phyloP scores from a whole-genome alignment of 2,113 vertebrate species.

The Alethe diademata region DNA sequence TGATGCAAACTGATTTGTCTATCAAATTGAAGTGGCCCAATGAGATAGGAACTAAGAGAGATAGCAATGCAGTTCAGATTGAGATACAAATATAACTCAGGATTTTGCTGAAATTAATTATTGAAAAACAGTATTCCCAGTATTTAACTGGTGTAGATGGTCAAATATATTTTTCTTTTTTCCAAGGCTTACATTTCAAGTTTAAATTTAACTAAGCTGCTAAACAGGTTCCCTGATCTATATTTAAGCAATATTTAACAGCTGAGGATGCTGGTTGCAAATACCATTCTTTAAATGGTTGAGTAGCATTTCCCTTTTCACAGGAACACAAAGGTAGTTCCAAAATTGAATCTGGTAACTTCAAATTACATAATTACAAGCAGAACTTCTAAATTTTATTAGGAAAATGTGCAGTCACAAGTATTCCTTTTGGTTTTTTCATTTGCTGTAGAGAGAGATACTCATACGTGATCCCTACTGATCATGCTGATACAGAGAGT shows the following conservation, averaged over 20 bases:
- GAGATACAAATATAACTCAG: not conserved
- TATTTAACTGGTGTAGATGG: not conserved
- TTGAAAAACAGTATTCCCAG: not conserved
- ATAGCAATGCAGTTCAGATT: not conserved
- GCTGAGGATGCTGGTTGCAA: not conserved
- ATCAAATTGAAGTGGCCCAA: not conserved
- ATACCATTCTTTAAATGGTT: not conserved
- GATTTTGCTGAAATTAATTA: not conserved
- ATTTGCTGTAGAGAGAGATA: not conserved
- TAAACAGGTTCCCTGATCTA: slow-evolving; percentile 1
- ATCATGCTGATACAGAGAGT: not conserved
- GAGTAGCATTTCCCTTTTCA: not conserved
- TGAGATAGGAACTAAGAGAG: not conserved
- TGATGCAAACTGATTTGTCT: not conserved
- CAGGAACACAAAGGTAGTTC: not conserved
- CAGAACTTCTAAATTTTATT: not conserved
- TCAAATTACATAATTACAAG: not conserved
- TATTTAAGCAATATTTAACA: slow-evolving; percentile 18
- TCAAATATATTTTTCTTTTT: not conserved
- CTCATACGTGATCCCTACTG: not conserved
- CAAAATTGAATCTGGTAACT: not conserved
- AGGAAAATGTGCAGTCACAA: not conserved
- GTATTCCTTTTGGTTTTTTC: not conserved
- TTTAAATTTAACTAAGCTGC: slow-evolving; percentile 23
- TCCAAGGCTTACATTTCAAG: not conserved